These are phyloP conservation scores for Eulemur coronatus DNA, from an alignment of 2,797 vertebrate species.

Conservation along the genomic window DNA sequence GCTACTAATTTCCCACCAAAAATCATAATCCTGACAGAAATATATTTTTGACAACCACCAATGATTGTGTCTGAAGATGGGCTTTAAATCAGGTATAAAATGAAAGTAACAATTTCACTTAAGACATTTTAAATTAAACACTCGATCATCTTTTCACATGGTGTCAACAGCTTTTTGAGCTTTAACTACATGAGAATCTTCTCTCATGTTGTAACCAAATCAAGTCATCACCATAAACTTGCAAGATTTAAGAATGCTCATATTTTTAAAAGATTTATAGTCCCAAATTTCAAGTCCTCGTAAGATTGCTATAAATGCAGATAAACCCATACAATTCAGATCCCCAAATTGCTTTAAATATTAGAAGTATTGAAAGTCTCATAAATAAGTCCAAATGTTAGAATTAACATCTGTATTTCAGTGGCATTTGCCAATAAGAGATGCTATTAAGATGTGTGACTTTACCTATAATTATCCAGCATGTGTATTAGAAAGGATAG, in stretches of 20 bases:
- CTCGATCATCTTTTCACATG: constrained; percentile 30
- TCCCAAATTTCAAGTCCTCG: background rate
- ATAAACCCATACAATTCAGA: constrained; percentile 33
- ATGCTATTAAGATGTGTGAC: background rate
- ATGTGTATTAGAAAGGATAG: background rate
- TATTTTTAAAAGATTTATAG: constrained; percentile 33
- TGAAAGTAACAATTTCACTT: constrained; percentile 53
- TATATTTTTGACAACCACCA: constrained; percentile 50
- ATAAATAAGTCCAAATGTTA: constrained; percentile 15
- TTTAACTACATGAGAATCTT: constrained; percentile 33
- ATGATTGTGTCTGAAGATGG: constrained; percentile 39
- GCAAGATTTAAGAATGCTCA: constrained; percentile 41
- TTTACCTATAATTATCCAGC: background rate
- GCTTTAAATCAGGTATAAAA: constrained; percentile 38
- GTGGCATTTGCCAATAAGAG: background rate
- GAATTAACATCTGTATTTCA: constrained; percentile 16
- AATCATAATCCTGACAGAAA: background rate
- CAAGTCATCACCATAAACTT: constrained; percentile 16
- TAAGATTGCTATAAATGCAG: constrained; percentile 5
- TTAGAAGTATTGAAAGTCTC: background rate
- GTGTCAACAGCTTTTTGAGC: constrained; percentile 41
- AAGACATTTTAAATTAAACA: constrained; percentile 55
- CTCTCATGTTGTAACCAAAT: constrained; percentile 38
- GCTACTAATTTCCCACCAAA: background rate
- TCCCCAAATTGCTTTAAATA: constrained; percentile 20